Evolutionary conservation across 2,797 vertebrate genomes (phyloP), one percentile per base, ranked within the genome.

Genomic region (Buceros bicornis): DNA sequence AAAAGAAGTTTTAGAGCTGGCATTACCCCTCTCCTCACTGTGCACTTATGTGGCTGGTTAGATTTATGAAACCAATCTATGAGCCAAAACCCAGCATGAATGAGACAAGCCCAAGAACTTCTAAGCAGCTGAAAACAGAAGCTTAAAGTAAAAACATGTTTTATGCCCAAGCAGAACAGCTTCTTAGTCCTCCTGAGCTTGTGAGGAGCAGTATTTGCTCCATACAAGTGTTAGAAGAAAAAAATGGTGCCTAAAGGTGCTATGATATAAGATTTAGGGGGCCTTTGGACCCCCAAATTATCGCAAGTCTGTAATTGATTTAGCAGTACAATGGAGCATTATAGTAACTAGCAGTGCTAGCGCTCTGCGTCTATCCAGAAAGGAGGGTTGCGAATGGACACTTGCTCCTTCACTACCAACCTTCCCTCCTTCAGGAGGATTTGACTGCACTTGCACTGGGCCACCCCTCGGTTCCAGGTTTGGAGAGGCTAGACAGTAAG

Each of bases 41-140:
- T 82, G 88, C 83, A 51, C n/a, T 87, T 73, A 85, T 80, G 37
- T 35, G 43, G 31, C 33, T 73, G 13, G n/a, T 83, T 76, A 76
- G 42, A 94, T 84, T 92, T 93, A 87, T 54, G 48, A 73, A 91
- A 54, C 31, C 67, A 5, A 58, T 28, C 40, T 67, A 29, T 5
- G 13, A 93, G 57, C 82, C 88, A 94, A 91, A 96, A 74, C 37
- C 16, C 91, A 92, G 87, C 70, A 82, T 25, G 76, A 64, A 47
- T n/a, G 45, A 84, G 51, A 66, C 54, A 85, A 94, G 40, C n/a
- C 45, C 69, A 82, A 50, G 45, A 66, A 53, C 82, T 87, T 70
- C 26, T 16, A 72, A 61, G 51, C 74, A 71, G 29, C 57, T 80
- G 48, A 61, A 89, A 94, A 51, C 62, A 89, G 67, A 57, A 95